Conservation (phyloP, 1,140 invertebrate genomes). For the Philotrypesis tridentata region DNA sequence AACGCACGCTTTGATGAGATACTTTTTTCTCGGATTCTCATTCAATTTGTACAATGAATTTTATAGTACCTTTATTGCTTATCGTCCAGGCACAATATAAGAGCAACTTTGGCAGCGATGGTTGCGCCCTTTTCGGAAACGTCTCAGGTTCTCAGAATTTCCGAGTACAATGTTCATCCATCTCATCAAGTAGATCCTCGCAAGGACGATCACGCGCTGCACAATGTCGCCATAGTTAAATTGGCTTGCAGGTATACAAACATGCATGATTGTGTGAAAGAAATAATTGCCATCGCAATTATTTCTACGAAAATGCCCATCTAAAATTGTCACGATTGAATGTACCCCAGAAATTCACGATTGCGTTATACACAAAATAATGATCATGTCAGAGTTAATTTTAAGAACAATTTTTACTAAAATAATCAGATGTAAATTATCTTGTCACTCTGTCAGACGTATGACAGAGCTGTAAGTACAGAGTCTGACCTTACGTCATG, state of each 20-base stretch:
- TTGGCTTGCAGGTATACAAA: slow-evolving; percentile 53
- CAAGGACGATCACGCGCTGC: slow-evolving; percentile 25
- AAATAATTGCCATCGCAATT: not conserved
- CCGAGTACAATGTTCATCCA: slow-evolving; percentile 53
- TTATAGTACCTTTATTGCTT: not conserved
- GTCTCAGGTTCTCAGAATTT: slow-evolving; percentile 53
- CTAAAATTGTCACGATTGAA: too few species aligned
- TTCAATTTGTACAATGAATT: too few species aligned
- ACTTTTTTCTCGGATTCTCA: too few species aligned
- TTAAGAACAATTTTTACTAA: not conserved
- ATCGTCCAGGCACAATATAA: slow-evolving; percentile 54
- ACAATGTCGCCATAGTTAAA: slow-evolving; percentile 54
- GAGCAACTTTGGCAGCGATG: slow-evolving; percentile 50
- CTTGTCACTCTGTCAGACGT: not conserved
- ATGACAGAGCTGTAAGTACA: too few species aligned
- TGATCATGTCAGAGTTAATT: not conserved
- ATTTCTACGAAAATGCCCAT: too few species aligned
- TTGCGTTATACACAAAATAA: not conserved
- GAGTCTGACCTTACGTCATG: too few species aligned
- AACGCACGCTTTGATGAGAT: too few species aligned
- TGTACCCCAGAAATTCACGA: too few species aligned
- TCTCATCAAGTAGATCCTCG: slow-evolving; percentile 43
- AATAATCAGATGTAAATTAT: not conserved
- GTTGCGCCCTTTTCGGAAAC: slow-evolving; percentile 49
- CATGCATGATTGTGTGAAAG: not conserved